phyloP scores from a whole-genome alignment of 2,113 vertebrate genomes.

The Spheniscus mendiculus region DNA sequence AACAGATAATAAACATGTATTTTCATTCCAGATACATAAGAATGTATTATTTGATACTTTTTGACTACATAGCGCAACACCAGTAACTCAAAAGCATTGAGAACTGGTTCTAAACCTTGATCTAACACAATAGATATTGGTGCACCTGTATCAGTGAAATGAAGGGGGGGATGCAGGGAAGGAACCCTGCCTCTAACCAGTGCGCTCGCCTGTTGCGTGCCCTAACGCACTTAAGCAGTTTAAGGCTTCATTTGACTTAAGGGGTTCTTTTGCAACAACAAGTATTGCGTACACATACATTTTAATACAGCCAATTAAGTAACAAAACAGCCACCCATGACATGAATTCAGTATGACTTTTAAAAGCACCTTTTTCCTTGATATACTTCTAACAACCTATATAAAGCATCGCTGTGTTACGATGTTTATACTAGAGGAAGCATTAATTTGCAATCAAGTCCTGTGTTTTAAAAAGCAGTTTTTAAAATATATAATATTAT shows the following conservation, averaged over 20 bases:
- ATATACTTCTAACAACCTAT: not conserved
- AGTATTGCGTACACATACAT: fast-evolving
- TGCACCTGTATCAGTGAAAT: fast-evolving
- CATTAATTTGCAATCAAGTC: not conserved
- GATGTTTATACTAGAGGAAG: not conserved
- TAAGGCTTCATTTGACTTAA: not conserved
- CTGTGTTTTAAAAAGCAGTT: not conserved
- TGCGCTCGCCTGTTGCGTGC: fast-evolving
- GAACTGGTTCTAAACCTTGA: not conserved
- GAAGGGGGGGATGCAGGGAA: not conserved
- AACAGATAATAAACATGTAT: fast-evolving
- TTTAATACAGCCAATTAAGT: not conserved
- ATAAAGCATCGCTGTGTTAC: not conserved
- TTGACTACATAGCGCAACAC: not conserved
- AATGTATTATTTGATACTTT: not conserved
- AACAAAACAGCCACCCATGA: not conserved
- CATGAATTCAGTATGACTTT: not conserved
- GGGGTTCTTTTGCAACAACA: not conserved
- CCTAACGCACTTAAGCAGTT: fast-evolving
- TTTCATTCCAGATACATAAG: not conserved
- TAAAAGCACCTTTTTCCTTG: not conserved
- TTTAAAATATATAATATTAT: not conserved
- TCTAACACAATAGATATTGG: fast-evolving
- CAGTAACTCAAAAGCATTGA: not conserved
- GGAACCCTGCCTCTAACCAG: not conserved